Evolutionary conservation across 2,113 vertebrate genomes (phyloP).

Genomic region (Vanacampus margaritifer): DNA sequence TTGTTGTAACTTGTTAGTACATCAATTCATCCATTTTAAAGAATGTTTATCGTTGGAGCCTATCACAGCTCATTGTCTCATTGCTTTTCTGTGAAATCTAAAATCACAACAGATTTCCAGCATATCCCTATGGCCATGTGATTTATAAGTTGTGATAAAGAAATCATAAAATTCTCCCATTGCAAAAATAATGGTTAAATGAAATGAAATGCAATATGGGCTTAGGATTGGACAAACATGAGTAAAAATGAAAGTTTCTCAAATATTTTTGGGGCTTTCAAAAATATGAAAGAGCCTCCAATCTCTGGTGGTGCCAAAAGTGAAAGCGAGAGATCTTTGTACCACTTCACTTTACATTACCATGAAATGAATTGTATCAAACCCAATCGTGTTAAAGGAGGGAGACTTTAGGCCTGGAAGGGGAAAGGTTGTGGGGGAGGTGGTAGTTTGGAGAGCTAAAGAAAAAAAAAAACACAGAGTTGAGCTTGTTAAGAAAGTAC

Average conservation of each 20-base stretch:
- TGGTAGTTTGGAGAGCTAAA: neutral
- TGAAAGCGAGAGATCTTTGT: neutral
- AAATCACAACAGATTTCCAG: too few species aligned
- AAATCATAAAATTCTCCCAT: too few species aligned
- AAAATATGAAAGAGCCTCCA: neutral
- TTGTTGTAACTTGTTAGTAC: too few species aligned
- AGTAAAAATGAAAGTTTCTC: neutral
- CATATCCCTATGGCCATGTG: too few species aligned
- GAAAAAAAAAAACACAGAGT: constrained; percentile 7
- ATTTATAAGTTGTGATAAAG: too few species aligned
- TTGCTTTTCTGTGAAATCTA: too few species aligned
- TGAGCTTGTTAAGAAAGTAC: constrained; percentile 79
- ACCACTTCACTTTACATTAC: neutral
- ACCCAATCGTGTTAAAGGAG: constrained; percentile 17
- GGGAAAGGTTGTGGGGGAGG: neutral
- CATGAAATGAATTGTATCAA: constrained; percentile 7
- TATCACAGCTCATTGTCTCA: too few species aligned
- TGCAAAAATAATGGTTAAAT: too few species aligned
- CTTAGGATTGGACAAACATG: too few species aligned
- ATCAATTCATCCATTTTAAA: too few species aligned
- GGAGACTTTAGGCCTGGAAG: neutral
- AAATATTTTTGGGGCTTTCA: neutral
- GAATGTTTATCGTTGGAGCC: too few species aligned
- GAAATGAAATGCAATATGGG: too few species aligned
- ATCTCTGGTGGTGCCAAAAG: neutral